Base-by-base conservation (phyloP, 2,797 vertebrate species). In the Cuniculus paca region DNA sequence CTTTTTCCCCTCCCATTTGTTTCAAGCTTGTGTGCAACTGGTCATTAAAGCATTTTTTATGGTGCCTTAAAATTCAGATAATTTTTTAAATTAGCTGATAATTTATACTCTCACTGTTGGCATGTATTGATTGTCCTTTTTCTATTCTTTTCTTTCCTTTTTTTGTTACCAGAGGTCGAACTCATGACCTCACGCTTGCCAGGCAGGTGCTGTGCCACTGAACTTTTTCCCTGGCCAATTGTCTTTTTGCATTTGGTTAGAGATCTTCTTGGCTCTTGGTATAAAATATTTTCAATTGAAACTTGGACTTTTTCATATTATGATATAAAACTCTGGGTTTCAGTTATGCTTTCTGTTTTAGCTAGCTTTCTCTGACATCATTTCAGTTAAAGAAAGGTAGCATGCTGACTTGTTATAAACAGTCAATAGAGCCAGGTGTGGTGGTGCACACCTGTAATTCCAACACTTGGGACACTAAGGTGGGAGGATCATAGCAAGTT, bases 211-310 rank as follows among this genome's bases (percentile, higher is more conserved):
- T 52, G 52, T 52, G 52, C 52, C 13, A 16, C 52, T 52, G 52
- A 52, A 14, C 52, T 52, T 16, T 16, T 2, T 52, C 52, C 52
- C 52, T 50, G 50, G 50, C 50, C 50, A 50, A 12, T 50, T 50
- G 11, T 50, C 50, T 50, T 50, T 50, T 50, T 50, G n/a, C 22
- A 63, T 74, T 72, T 61, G 42, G n/a, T 84, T 63, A 88, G 24
- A 90, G 20, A 90, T 72, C 13, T 89, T 85, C 58, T 70, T 90
- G 70, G n/a, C 39, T 88, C 61, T 95, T 60, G 10, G 6, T 80
- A 48, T 68, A 54, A 79, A 17, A 26, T 9, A 54, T 78, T 95
- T 93, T 92, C 6, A 28, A 17, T 42, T 83, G 24, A 83, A 92
- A 94, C 56, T 6, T 88, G 6, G 58, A 54, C 8, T 79, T 56